Evolutionary conservation across 2,888 invertebrate species (phyloP).

Genomic region (Amphimallon solstitiale): DNA sequence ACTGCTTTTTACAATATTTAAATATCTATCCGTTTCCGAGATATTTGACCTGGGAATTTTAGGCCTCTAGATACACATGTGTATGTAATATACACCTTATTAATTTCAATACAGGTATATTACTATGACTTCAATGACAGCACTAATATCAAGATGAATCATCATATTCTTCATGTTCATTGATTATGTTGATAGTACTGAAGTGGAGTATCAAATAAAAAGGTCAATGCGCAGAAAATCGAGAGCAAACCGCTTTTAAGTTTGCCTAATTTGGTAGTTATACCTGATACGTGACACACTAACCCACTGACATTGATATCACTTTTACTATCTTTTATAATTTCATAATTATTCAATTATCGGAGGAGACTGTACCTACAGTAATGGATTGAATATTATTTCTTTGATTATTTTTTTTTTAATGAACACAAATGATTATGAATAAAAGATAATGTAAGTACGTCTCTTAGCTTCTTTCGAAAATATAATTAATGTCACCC

Average conservation of each 20-base stretch:
- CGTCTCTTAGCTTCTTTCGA: too few relatives aligned
- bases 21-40: too few relatives aligned
- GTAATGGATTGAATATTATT: background rate
- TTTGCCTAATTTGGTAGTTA: constrained; percentile 35
- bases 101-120: background rate
- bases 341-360: constrained; percentile 12
- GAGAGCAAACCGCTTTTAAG: constrained; percentile 27
- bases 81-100: too few relatives aligned
- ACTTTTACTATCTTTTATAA: constrained; percentile 32
- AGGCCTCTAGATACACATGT: too few relatives aligned
- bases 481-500: too few relatives aligned
- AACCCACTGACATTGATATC: constrained; percentile 49
- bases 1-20: too few relatives aligned
- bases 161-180: constrained; percentile 24
- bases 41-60: too few relatives aligned
- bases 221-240: constrained; percentile 37
- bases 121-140: background rate
- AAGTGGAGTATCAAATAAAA: constrained; percentile 35
- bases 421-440: too few relatives aligned
- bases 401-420: too few relatives aligned
- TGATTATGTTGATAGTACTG: background rate
- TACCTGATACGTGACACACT: constrained; percentile 47
- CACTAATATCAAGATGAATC: background rate
- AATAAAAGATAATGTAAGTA: too few relatives aligned
- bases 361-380: constrained; percentile 1